Base-by-base conservation (phyloP, 1,140 invertebrate species). In the Riptortus pedestris region DNA sequence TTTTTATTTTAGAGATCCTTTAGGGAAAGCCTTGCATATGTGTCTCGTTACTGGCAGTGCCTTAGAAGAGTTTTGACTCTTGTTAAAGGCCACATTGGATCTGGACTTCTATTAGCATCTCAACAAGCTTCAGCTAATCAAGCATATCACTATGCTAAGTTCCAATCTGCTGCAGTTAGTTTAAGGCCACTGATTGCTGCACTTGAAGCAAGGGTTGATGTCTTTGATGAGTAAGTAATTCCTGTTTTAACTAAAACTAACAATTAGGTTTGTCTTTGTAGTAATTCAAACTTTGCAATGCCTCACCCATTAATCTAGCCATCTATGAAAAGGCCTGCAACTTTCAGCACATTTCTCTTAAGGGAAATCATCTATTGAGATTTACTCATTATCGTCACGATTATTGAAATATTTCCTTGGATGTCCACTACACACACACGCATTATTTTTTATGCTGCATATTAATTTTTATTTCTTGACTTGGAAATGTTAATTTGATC, bases 21-120 rank as follows among this genome's bases (percentile, higher is more conserved):
- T 68, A 85, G 85, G 68, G 90, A 94, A 75, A 80, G 88, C 0
- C 75, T 79, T 52, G 74, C 78, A 0, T 91, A 87, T 70, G 73
- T 84, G 27, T 81, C 86, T 0, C 85, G 88, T 65, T 92, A 91
- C 71, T 80, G 83, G 57, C 88, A 92, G 71, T 86, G 88, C 69
- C 77, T 93, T 70, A 83, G 83, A 31, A 83, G 86, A 71, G 88
- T 88, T 1, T 81, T 93, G n/a, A 81, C 79, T 0, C 76, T 91
- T 55, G 86, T 91, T 64, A 85, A 85, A 69, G 82, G 82, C 57
- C 91, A 87, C 73, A 84, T 90, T 4, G 83, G 78, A 51, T 82
- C 83, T 70, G 80, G 86, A 51, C 78, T 91, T 63, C 82, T 83
- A 68, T 84, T 84, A 69, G 86, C 91, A 0, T 90, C 90, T 0